phyloP scores from a whole-genome alignment of 2,113 vertebrate species.

The Stomatorhinus ivindoensis region DNA sequence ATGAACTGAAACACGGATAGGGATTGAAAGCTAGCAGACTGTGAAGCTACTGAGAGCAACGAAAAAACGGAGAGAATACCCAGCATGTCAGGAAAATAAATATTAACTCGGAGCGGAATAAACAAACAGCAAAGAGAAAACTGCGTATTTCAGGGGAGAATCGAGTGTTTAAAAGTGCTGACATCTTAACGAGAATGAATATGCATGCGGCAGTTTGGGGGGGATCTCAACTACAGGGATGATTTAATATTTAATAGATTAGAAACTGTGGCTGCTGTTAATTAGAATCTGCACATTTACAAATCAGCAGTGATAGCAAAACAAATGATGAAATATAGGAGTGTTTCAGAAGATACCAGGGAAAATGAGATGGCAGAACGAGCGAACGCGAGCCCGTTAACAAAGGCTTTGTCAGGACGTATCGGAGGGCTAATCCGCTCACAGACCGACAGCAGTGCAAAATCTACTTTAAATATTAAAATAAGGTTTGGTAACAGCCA shows the following conservation, averaged over 20 bases:
- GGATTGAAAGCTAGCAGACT: slow-evolving; percentile 64
- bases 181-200: slow-evolving; percentile 75
- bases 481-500: slow-evolving; percentile 91
- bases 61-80: slow-evolving; percentile 54
- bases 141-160: slow-evolving; percentile 57
- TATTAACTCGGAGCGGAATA: slow-evolving; percentile 71
- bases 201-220: slow-evolving; percentile 89
- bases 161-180: slow-evolving; percentile 76
- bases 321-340: slow-evolving; percentile 99
- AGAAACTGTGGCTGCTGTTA: slow-evolving; percentile 88
- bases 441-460: slow-evolving; percentile 77
- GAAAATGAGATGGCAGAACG: slow-evolving; percentile 96
- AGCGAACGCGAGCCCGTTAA: slow-evolving; percentile 98
- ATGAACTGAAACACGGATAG: slow-evolving; percentile 77
- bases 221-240: slow-evolving; percentile 84
- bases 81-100: slow-evolving; percentile 78
- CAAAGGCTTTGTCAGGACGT: slow-evolving; percentile 89
- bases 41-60: slow-evolving; percentile 76
- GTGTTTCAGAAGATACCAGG: slow-evolving; percentile 75
- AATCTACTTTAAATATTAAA: slow-evolving; percentile 99
- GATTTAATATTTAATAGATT: slow-evolving; percentile 97
- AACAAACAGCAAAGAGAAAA: slow-evolving; percentile 60
- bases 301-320: slow-evolving; percentile 99
- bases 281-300: slow-evolving; percentile 99
- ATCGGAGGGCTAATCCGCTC: slow-evolving; percentile 97